Evolutionary conservation across 2,113 vertebrate species (phyloP).

Genomic region (Rhea americana): DNA sequence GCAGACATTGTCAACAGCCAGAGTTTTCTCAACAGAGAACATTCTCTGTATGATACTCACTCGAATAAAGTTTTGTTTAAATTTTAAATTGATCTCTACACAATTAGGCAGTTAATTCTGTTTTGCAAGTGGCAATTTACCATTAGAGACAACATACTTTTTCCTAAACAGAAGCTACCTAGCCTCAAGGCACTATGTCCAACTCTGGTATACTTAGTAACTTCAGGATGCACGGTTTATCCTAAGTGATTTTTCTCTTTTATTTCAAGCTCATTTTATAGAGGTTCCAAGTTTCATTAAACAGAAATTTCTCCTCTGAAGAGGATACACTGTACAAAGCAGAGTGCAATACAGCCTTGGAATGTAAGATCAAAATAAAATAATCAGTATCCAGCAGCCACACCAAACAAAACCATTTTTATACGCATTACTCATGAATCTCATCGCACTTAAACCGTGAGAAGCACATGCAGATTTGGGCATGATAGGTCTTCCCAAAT

Average conservation of each 20-base stretch:
- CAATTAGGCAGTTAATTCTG: background rate
- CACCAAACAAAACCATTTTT: background rate
- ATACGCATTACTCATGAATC: background rate
- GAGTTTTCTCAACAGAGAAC: background rate
- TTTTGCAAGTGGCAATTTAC: slow-evolving; percentile 15
- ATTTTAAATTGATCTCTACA: background rate
- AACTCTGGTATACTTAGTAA: background rate
- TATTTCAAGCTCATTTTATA: background rate
- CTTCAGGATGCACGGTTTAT: background rate
- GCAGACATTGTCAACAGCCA: background rate
- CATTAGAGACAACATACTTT: background rate
- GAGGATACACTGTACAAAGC: background rate
- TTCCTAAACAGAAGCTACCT: slow-evolving; percentile 12
- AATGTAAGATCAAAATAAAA: background rate
- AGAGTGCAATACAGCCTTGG: background rate
- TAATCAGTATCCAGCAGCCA: background rate
- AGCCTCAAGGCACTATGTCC: background rate
- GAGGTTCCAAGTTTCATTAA: background rate
- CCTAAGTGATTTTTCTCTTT: background rate
- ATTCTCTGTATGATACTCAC: background rate
- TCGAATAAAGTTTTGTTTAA: background rate
- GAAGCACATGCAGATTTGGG: background rate
- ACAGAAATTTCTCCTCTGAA: background rate
- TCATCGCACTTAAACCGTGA: background rate
- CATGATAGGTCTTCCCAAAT: background rate